Evolutionary conservation across 2,888 invertebrate genomes (phyloP), one percentile per base, ranked within the genome.

Genomic region (Lapara coniferarum): DNA sequence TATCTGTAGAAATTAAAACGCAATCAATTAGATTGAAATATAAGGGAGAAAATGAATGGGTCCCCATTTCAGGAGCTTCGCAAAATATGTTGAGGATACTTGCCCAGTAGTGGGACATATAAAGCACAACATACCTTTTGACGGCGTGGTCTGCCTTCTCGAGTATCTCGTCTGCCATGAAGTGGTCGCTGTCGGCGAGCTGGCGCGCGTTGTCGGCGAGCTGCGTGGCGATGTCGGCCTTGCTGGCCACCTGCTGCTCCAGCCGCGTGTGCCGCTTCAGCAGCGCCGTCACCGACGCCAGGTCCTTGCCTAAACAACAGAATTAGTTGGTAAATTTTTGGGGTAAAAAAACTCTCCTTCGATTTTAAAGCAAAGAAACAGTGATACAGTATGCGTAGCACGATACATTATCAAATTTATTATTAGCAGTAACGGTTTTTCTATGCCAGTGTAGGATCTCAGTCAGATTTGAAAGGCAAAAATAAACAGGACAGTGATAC

Each of bases 121-220:
- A 14, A 12, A 66, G 19, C 14, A 19, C 0, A 12, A 67, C 71
- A 55, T 8, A 87, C 70, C 70, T 68, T 52, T 70, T 70, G 52
- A 70, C 68, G 16, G 70, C 70, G 7, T 70, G 66, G 5, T 68
- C 87, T 0, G 98, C 96, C 72, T 96, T 95, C 52, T 95, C 96
- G 71, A 97, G 95, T 69, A 99, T 96, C 81, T 98, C 98, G 6
- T 97, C 96, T 63, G 96, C 96, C 96, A 98, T 96, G 91, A 99
- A 99, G 89, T 99, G 98, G 80, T 96, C 95, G 68, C 95, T 95
- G 75, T 96, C 95, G 72, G 96, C 95, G 81, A 99, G 97, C 69
- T 96, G 96, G 6, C 95, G 95, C 8, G 98, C 97, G 25, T 96
- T 96, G 76, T 97, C 97, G 73, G 97, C 97, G 37, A 97, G 95